Evolutionary conservation across 2,888 invertebrate species (phyloP), one percentile per base, ranked within the genome.

Genomic region (Alentia gelatinosa): DNA sequence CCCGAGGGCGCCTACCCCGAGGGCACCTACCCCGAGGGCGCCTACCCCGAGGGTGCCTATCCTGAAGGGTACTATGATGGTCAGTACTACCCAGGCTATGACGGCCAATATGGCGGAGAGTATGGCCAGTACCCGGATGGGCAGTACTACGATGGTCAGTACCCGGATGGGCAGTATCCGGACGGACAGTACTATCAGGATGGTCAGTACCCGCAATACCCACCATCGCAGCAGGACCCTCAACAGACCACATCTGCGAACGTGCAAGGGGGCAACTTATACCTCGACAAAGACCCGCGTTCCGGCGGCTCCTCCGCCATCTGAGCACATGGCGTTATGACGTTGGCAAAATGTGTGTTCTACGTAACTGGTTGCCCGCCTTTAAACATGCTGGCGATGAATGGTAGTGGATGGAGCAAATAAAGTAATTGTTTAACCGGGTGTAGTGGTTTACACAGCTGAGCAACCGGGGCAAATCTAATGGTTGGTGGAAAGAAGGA

Each of bases 41-140:
- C n/a, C 4, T 74, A 74, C 26, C 19, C 30, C 15, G n/a, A 63
- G 63, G 63, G 63, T 9, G 15, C 19, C n/a, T 74, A 74, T 33
- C 74, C 74, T 26, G 74, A 33, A 33, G 47, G 47, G 19, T 74
- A 74, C 26, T 12, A 26, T 30, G 74, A 74, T 5, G 74, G 74
- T 26, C 30, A 33, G 26, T 74, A 74, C 74, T 74, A 74, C n/a
- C n/a, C n/a, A n/a, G n/a, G n/a, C n/a, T n/a, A n/a, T n/a, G n/a
- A n/a, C n/a, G n/a, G n/a, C n/a, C n/a, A 19, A 7, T 47, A 47
- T 47, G 47, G 47, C 47, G 47, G n/a, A n/a, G n/a, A n/a, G n/a
- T n/a, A n/a, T n/a, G n/a, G n/a, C n/a, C n/a, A n/a, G n/a, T 79
- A 79, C 39, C 79, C 79, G 1, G 79, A 79, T 35, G 79, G 79